Conservation (phyloP, 2,113 vertebrate genomes). For the Forbesichthys papilliferus region DNA sequence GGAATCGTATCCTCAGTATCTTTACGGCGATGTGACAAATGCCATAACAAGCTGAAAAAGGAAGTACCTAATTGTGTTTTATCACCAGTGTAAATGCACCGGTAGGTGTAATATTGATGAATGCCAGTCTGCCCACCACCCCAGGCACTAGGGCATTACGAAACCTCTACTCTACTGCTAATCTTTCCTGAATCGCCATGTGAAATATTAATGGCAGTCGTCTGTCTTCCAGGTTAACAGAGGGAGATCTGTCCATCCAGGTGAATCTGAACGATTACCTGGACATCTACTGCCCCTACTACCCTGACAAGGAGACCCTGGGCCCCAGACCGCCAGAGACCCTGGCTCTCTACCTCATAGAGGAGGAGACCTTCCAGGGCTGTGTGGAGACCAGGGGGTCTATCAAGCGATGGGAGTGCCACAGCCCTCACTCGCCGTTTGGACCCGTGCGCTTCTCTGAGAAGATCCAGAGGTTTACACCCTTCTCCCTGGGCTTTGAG, state of each 20-base stretch:
- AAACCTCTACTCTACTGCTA: conserved; percentile 16
- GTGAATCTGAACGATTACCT: conserved; percentile 96
- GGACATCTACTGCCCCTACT: conserved; percentile 96
- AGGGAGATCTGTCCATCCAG: conserved; percentile 86
- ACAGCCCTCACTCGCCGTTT: conserved; percentile 84
- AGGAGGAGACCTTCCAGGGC: conserved; percentile 82
- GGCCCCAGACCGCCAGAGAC: conserved; percentile 76
- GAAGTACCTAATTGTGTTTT: conserved; percentile 25
- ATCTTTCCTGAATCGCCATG: conserved; percentile 11
- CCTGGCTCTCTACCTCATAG: conserved; percentile 91
- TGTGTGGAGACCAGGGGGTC: conserved; percentile 88
- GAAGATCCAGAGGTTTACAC: conserved; percentile 98
- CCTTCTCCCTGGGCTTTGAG: conserved; percentile 96
- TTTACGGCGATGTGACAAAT: conserved; percentile 19
- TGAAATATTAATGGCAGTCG: conserved; percentile 43
- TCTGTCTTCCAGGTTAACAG: conserved; percentile 81
- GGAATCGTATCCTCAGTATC: neutral
- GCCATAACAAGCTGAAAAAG: conserved; percentile 20
- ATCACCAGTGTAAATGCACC: conserved; percentile 22
- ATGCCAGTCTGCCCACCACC: conserved; percentile 36
- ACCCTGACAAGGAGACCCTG: conserved; percentile 53
- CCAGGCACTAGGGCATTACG: conserved; percentile 33
- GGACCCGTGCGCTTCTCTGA: conserved; percentile 93
- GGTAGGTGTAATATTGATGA: conserved; percentile 47
- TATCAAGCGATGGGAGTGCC: conserved; percentile 97